A percentile compares a stretch with the other conserved stretches of the same genome.
Evolutionary conservation across 1,140 invertebrate species (phyloP).

Genomic region (Hylaeus anthracinus): DNA sequence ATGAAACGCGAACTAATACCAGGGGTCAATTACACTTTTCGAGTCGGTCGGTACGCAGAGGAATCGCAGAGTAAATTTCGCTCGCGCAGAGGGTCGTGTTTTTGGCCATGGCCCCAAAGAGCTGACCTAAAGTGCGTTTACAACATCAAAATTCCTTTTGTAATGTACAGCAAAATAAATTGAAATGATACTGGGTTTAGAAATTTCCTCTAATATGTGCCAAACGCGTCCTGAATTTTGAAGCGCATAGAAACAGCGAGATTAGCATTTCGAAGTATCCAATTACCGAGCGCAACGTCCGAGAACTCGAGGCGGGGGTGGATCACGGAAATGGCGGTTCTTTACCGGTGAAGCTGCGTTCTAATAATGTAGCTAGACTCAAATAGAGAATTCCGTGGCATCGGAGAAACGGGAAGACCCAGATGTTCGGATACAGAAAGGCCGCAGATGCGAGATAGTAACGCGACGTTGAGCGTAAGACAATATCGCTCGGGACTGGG

Average conservation of each 20-base stretch:
- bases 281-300: background rate
- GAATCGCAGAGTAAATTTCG: conserved; percentile 7
- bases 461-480: conserved; percentile 43
- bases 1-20: conserved; percentile 23
- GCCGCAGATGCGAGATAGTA: conserved; percentile 40
- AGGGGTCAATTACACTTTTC: background rate
- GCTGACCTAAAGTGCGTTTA: too few relatives aligned
- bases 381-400: conserved; percentile 21
- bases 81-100: background rate
- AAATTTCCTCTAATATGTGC: too few relatives aligned
- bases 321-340: conserved; percentile 2
- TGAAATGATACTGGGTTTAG: too few relatives aligned
- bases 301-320: background rate
- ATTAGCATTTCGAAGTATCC: too few relatives aligned
- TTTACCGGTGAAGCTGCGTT: conserved; percentile 5
- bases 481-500: conserved; percentile 51
- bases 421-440: conserved; percentile 33
- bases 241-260: too few relatives aligned
- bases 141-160: too few relatives aligned
- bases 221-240: too few relatives aligned
- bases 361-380: conserved; percentile 39
- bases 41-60: conserved; percentile 8
- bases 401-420: conserved; percentile 22
- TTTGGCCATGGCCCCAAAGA: too few relatives aligned
- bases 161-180: too few relatives aligned